Evolutionary conservation across 1,140 invertebrate genomes (phyloP).

Genomic region (Halyomorpha halys): DNA sequence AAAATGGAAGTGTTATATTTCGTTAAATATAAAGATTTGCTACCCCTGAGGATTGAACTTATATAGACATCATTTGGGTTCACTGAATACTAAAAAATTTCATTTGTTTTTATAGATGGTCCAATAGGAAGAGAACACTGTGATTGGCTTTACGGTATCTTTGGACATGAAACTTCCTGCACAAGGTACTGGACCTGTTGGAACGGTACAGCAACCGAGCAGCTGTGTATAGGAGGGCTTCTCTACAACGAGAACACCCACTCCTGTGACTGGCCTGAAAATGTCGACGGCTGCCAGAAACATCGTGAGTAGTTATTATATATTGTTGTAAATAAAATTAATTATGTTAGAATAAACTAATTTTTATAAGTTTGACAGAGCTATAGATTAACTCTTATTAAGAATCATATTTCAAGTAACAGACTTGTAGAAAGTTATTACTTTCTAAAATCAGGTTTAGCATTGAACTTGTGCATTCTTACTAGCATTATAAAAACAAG

Average conservation of each 20-base stretch:
- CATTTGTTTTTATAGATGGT: constrained; percentile 47
- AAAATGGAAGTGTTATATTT: no score
- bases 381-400: no score
- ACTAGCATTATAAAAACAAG: no score
- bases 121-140: constrained; percentile 77
- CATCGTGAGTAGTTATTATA: constrained; percentile 61
- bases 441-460: no score
- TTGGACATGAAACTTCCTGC: constrained; percentile 84
- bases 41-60: no score
- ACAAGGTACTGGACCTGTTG: constrained; percentile 90
- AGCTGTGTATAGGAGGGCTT: constrained; percentile 83
- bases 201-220: constrained; percentile 85
- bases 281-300: constrained; percentile 83
- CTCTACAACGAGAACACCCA: constrained; percentile 83
- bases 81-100: no score
- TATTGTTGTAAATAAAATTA: neutral
- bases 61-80: no score
- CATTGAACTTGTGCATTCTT: no score
- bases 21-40: no score
- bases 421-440: no score
- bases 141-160: constrained; percentile 86
- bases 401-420: no score
- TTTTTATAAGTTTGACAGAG: no score
- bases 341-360: neutral
- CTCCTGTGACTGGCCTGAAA: constrained; percentile 87